These are phyloP conservation scores for Litocranius walleri DNA, from an alignment of 2,113 vertebrate genomes.

Conservation along the genomic window DNA sequence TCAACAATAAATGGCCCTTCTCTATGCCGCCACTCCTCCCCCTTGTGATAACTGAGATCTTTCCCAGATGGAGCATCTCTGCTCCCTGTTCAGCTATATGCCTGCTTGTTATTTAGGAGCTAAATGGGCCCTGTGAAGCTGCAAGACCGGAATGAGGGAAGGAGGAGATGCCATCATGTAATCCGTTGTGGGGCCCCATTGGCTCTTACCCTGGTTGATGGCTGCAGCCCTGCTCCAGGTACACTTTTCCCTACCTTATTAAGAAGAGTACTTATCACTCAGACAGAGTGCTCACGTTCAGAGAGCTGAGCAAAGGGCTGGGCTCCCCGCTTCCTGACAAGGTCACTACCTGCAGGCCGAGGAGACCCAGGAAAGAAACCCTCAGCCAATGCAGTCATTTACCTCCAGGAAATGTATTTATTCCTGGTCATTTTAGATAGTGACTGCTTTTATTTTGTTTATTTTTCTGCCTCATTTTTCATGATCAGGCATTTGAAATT, in stretches of 20 bases:
- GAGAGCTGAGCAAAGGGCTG: background rate
- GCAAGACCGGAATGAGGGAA: background rate
- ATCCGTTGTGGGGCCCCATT: fast-evolving
- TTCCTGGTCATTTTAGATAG: background rate
- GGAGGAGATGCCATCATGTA: background rate
- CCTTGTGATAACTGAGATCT: background rate
- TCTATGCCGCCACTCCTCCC: fast-evolving
- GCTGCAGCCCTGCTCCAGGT: background rate
- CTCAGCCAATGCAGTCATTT: background rate
- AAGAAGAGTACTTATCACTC: background rate
- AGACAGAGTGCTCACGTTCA: background rate
- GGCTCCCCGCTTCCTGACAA: background rate
- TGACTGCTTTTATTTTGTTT: background rate
- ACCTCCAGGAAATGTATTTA: background rate
- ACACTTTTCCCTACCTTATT: background rate
- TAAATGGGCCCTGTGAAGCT: background rate
- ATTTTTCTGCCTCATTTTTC: background rate
- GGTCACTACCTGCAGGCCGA: background rate
- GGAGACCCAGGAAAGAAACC: background rate
- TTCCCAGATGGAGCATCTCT: background rate
- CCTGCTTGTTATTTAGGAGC: background rate
- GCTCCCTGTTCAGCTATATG: background rate
- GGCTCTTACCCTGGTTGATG: fast-evolving
- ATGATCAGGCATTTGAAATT: background rate
- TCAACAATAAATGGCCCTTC: background rate